Evolutionary conservation across 2,113 vertebrate genomes (phyloP).

Genomic region (Eleginops maclovinus): DNA sequence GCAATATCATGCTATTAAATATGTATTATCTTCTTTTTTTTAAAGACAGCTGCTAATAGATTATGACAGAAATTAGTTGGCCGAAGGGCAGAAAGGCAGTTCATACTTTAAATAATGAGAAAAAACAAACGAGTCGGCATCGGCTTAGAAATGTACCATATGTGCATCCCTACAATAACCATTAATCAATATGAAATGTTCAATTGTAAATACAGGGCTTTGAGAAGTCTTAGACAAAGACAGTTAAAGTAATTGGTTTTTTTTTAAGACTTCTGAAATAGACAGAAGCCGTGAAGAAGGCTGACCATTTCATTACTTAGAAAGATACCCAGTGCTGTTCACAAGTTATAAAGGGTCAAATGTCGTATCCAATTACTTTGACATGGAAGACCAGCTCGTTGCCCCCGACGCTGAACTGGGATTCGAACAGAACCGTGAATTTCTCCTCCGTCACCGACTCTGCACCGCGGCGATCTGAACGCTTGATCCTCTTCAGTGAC

Average conservation of each 20-base stretch:
- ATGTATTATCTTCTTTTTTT: too few species aligned
- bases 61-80: too few species aligned
- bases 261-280: too few species aligned
- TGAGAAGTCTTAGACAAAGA: background rate
- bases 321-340: background rate
- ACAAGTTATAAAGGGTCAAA: background rate
- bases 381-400: constrained; percentile 97
- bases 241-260: background rate
- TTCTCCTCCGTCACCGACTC: constrained; percentile 98
- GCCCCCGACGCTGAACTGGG: constrained; percentile 95
- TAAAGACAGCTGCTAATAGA: too few species aligned
- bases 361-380: constrained; percentile 84
- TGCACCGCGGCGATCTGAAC: constrained; percentile 91
- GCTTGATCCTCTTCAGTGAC: constrained; percentile 96
- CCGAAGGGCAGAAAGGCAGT: too few species aligned
- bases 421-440: constrained; percentile 96
- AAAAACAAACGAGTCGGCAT: too few species aligned
- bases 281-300: background rate
- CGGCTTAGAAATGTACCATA: too few species aligned
- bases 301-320: background rate
- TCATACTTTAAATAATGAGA: too few species aligned
- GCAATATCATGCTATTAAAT: too few species aligned
- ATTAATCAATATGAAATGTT: background rate
- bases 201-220: background rate
- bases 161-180: too few species aligned